These are phyloP conservation scores for Numida meleagris DNA, from an alignment of 2,113 vertebrate genomes.

Conservation along the genomic window DNA sequence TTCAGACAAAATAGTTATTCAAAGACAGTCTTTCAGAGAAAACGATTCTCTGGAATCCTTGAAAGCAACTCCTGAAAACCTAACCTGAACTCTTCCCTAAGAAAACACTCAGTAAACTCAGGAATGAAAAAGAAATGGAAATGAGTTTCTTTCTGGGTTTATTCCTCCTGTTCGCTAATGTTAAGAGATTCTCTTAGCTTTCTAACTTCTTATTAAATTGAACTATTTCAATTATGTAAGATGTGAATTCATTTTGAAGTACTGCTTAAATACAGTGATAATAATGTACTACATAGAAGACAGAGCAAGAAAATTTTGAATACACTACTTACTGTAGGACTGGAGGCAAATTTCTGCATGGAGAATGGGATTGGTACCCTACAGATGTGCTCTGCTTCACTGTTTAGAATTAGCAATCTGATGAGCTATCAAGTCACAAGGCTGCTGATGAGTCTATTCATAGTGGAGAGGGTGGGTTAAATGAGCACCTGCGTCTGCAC, in stretches of 20 bases:
- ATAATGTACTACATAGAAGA: constrained; percentile 20
- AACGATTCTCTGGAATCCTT: neutral
- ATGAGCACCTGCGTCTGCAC: constrained; percentile 62
- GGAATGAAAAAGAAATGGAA: neutral
- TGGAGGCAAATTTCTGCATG: constrained; percentile 56
- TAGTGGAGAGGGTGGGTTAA: constrained; percentile 45
- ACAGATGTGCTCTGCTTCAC: constrained; percentile 58
- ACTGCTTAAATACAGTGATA: constrained; percentile 39
- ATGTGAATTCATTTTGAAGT: constrained; percentile 42
- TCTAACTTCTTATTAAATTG: neutral
- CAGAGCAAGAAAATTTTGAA: constrained; percentile 40
- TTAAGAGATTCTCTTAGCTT: constrained; percentile 20
- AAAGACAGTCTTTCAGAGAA: neutral
- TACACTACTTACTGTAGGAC: constrained; percentile 50
- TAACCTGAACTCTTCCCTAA: neutral
- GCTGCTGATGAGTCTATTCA: constrained; percentile 70
- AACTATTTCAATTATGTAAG: constrained; percentile 28
- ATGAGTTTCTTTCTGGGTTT: neutral
- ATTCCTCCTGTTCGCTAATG: constrained; percentile 1
- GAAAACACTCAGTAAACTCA: neutral
- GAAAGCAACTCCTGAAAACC: neutral
- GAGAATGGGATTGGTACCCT: constrained; percentile 10
- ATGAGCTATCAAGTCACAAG: constrained; percentile 45
- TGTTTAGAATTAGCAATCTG: constrained; percentile 57
- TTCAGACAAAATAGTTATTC: neutral